These are phyloP conservation scores for Puffinus mauretanicus DNA, from an alignment of 2,113 vertebrate genomes.

Conservation along the genomic window DNA sequence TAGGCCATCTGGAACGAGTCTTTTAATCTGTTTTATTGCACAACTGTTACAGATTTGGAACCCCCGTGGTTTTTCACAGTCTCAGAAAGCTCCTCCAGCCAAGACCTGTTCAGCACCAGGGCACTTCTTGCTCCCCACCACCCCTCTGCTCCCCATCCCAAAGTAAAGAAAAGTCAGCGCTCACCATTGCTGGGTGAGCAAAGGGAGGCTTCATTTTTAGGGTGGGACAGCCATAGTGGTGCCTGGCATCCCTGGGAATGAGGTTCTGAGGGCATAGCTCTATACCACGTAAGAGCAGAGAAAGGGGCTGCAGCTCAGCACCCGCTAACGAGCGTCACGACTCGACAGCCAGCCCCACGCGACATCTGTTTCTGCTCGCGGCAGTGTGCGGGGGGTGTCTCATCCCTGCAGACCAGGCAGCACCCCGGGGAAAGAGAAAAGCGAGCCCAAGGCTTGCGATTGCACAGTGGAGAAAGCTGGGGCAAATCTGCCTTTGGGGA, in stretches of 20 bases:
- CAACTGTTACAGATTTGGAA: not conserved
- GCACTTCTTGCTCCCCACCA: not conserved
- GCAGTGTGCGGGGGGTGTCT: not conserved
- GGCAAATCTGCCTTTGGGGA: not conserved
- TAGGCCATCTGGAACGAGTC: not conserved
- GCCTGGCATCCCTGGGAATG: not conserved
- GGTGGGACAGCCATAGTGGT: not conserved
- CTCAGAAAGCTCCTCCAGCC: not conserved
- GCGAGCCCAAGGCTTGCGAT: not conserved
- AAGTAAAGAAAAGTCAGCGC: not conserved
- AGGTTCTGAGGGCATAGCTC: not conserved
- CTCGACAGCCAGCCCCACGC: not conserved
- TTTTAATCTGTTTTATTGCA: not conserved
- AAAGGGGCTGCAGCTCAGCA: not conserved
- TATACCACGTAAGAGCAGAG: not conserved
- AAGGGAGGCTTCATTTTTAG: not conserved
- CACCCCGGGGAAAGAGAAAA: not conserved
- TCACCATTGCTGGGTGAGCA: not conserved
- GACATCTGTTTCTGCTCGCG: rapidly evolving
- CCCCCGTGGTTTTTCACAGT: not conserved
- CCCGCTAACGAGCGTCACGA: rapidly evolving
- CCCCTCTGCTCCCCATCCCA: not conserved
- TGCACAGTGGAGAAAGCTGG: not conserved
- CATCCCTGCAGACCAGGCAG: not conserved
- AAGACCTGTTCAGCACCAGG: not conserved